Conservation (phyloP, 1,140 invertebrate genomes). For the Ceratosolen solmsi region DNA sequence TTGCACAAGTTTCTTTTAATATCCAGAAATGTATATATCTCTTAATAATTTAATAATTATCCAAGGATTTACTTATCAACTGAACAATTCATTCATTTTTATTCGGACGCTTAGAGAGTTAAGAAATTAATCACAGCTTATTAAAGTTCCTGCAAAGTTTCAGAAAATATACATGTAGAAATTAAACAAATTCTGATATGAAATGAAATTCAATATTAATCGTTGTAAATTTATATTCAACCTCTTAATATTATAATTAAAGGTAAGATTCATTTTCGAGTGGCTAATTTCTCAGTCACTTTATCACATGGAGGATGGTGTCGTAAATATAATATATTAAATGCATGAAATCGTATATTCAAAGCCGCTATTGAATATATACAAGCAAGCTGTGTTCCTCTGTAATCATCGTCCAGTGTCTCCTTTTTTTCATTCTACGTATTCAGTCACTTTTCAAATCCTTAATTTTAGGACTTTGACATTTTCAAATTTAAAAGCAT, state of each 20-base stretch:
- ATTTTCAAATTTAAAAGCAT: constrained; percentile 43
- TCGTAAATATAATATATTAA: constrained; percentile 24
- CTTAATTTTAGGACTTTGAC: constrained; percentile 37
- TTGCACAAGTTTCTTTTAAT: too few relatives aligned
- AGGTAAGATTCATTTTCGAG: neutral
- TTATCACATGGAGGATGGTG: neutral
- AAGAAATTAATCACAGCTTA: neutral
- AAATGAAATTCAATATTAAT: constrained; percentile 2
- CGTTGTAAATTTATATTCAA: neutral
- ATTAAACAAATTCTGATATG: neutral
- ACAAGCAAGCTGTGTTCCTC: neutral
- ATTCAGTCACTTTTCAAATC: constrained; percentile 15
- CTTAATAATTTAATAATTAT: too few relatives aligned
- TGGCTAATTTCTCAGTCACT: neutral
- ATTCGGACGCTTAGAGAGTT: neutral
- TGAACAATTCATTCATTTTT: neutral
- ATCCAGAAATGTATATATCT: too few relatives aligned
- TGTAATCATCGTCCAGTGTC: constrained; percentile 10
- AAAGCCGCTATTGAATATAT: constrained; percentile 9
- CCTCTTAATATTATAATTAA: constrained; percentile 7
- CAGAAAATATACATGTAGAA: neutral
- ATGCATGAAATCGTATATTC: constrained; percentile 12
- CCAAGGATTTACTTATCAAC: neutral
- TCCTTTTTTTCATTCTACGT: neutral
- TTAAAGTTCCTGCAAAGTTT: neutral